Conservation (phyloP, 2,797 vertebrate species). For the Hyperoplus immaculatus region DNA sequence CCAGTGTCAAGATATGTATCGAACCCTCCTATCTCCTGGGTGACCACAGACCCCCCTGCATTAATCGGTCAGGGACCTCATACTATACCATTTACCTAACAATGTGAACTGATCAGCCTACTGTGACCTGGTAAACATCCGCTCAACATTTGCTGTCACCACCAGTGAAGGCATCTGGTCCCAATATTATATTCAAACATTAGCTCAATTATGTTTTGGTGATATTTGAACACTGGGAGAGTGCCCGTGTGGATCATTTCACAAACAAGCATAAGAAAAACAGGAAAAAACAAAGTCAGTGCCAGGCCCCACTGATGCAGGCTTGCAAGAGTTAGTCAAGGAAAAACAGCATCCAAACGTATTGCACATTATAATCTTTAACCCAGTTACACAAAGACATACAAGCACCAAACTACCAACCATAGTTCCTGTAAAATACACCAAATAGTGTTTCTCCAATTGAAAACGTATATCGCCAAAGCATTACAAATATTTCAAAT, state of each 20-base stretch:
- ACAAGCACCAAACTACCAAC: background rate
- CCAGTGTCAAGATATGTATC: background rate
- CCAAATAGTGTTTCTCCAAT: no score
- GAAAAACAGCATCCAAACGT: conserved; percentile 24
- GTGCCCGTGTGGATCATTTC: conserved; percentile 10
- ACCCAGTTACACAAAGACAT: conserved; percentile 16
- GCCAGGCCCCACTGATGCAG: conserved; percentile 42
- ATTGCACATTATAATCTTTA: conserved; percentile 6
- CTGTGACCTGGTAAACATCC: conserved; percentile 20
- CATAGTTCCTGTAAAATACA: conserved; percentile 1
- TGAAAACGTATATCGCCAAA: no score
- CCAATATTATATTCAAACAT: conserved; percentile 22
- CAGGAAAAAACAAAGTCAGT: conserved; percentile 52
- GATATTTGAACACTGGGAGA: conserved; percentile 1
- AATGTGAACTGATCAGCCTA: conserved; percentile 1
- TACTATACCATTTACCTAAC: conserved; percentile 7
- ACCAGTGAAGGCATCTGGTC: conserved; percentile 15
- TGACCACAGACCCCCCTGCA: background rate
- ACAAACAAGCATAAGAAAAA: conserved; percentile 27
- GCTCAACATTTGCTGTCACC: conserved; percentile 22
- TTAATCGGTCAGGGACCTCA: background rate
- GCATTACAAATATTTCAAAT: no score
- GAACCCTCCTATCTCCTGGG: background rate
- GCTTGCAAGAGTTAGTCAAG: conserved; percentile 51
- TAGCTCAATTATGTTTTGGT: conserved; percentile 16